Evolutionary conservation across 1,140 invertebrate genomes (phyloP).

Genomic region (Orchestia grillus): DNA sequence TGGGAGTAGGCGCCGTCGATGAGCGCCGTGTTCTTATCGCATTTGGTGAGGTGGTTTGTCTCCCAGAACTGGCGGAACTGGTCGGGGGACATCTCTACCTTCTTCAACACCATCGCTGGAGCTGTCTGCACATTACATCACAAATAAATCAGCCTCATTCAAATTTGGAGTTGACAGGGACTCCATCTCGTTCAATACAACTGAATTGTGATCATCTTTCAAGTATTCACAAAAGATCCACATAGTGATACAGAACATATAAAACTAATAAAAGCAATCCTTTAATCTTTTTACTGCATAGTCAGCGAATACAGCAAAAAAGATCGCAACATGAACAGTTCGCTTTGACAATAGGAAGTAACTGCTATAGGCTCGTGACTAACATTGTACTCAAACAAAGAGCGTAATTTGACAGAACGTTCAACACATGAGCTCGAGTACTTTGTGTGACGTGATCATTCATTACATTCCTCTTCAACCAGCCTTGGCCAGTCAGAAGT

Average conservation of each 20-base stretch:
- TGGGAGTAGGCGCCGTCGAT: slow-evolving; percentile 91
- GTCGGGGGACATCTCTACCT: slow-evolving; percentile 74
- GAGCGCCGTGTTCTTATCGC: slow-evolving; percentile 80
- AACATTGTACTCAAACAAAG: too few relatives aligned
- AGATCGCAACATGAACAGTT: too few relatives aligned
- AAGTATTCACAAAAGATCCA: not conserved
- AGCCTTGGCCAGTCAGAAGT: too few relatives aligned
- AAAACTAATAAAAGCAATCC: not conserved
- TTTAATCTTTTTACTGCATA: too few relatives aligned
- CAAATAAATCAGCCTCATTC: not conserved
- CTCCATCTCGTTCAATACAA: not conserved
- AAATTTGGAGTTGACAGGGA: not conserved
- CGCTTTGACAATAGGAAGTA: too few relatives aligned
- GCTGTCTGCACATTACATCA: slow-evolving; percentile 77
- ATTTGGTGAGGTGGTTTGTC: slow-evolving; percentile 76
- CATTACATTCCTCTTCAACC: too few relatives aligned
- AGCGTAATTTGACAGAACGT: too few relatives aligned
- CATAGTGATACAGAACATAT: not conserved
- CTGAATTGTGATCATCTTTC: not conserved
- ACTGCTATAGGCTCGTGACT: too few relatives aligned
- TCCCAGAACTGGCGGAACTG: slow-evolving; percentile 79
- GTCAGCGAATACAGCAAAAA: too few relatives aligned
- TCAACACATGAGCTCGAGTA: too few relatives aligned
- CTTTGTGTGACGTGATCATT: too few relatives aligned
- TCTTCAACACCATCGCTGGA: slow-evolving; percentile 80